phyloP scores from a whole-genome alignment of 92 coral and sea anemone species.

The Palythoa grandis region DNA sequence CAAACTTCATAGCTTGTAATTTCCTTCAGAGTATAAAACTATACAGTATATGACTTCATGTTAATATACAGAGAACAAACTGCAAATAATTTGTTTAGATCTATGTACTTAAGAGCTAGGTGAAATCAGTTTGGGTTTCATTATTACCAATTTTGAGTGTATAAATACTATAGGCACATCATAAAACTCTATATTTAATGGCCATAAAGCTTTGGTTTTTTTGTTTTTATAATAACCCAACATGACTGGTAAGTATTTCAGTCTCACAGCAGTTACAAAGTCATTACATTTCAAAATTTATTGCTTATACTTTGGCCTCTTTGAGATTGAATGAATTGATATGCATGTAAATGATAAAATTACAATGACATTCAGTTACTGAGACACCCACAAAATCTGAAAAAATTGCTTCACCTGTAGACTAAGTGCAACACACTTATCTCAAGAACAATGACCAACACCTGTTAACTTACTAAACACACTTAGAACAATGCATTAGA shows the following conservation, averaged over 20 bases:
- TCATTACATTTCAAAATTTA: background rate
- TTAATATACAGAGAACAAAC: no score
- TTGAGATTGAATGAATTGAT: no score
- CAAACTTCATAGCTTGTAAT: background rate
- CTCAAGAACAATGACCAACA: no score
- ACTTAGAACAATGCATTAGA: background rate
- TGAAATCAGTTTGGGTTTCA: constrained; percentile 8
- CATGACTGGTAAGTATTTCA: background rate
- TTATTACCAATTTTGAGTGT: background rate
- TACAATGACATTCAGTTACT: background rate
- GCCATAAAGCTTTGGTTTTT: background rate
- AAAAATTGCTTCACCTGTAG: no score
- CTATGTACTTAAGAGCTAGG: no score
- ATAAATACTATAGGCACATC: background rate
- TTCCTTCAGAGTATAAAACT: background rate
- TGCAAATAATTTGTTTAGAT: no score
- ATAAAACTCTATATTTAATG: background rate
- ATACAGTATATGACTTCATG: background rate
- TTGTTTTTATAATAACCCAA: background rate
- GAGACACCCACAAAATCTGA: background rate
- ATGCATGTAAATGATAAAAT: constrained; percentile 8
- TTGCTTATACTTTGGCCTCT: background rate
- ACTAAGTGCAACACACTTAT: no score
- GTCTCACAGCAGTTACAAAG: background rate
- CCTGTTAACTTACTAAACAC: no score